Conservation (phyloP, 2,113 vertebrate species). For the Philantomba maxwellii region DNA sequence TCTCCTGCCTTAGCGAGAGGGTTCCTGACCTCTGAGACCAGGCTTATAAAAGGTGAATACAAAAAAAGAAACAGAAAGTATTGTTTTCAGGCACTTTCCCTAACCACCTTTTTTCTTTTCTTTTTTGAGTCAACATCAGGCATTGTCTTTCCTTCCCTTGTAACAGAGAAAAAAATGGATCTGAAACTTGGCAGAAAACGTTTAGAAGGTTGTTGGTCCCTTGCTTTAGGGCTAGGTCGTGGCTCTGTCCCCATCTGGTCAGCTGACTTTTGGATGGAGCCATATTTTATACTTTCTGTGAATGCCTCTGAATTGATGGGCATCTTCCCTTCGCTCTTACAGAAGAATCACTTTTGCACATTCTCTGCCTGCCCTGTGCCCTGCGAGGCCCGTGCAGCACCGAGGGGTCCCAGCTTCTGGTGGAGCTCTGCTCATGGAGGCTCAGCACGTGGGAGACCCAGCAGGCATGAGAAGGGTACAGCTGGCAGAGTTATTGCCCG, state of each 20-base stretch:
- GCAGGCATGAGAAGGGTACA: background rate
- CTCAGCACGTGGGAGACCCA: background rate
- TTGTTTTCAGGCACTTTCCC: background rate
- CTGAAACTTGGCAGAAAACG: background rate
- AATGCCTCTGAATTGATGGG: background rate
- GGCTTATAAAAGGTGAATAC: background rate
- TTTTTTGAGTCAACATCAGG: background rate
- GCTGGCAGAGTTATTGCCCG: background rate
- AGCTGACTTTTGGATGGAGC: too few relatives aligned
- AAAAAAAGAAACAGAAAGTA: background rate
- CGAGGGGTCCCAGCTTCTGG: too few relatives aligned
- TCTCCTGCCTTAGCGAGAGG: background rate
- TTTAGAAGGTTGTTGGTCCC: background rate
- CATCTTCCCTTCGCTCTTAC: background rate
- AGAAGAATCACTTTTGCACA: accelerated
- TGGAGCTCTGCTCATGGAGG: background rate
- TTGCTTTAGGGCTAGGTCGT: background rate
- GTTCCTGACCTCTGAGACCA: background rate
- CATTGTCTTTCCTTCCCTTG: background rate
- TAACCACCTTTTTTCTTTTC: background rate
- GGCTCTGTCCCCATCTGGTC: background rate
- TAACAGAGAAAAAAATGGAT: background rate
- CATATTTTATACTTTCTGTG: background rate
- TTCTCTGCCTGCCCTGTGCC: background rate
- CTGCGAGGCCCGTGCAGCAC: accelerated